Base-by-base conservation (phyloP, 2,797 vertebrate species). In the Mormyrus hasselquistii region DNA sequence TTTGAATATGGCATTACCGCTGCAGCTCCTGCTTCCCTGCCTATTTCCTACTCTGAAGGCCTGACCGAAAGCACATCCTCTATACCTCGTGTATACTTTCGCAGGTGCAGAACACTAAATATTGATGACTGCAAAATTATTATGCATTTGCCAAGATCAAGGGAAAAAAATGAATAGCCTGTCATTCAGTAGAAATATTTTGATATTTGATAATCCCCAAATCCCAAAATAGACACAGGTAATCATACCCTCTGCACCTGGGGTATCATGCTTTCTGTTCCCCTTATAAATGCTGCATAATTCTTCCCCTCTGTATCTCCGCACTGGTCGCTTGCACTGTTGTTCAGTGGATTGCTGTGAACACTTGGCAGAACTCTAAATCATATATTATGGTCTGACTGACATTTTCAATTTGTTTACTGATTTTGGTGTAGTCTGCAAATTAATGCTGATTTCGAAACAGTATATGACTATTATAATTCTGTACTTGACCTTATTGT, bases 21-120 rank as follows among this genome's bases (percentile, higher is more conserved):
- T 89, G 91, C 73, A 83, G 86, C 25, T 88, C 62, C 22, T 47
- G 91, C 38, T 38, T 52, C 90, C 55, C 92, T 92, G 92, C 92
- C 92, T 84, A 73, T 53, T 92, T 53, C 86, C 38, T 83, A 90
- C 87, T 83, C 91, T 59, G 41, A 88, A 91, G 90, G 73, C 90
- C 89, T 90, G 90, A 89, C 90, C 34, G 87, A 85, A 88, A 76
- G 88, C 59, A 65, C 79, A 85, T 84, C 44, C 79, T 49, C 38
- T 57, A 53, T 89, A 82, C 59, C 22, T 69, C 29, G 4, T n/a
- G 82, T 50, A 84, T 44, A 86, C 38, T 52, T 38, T 73, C 10
- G 38, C 88, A 29, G 53, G 22, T 29, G 50, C 59, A 52, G 57
- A 14, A 44, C 44, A 65, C 88, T 86, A 62, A 85, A 69, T 89